Conservation (phyloP, 2,113 vertebrate genomes). For the Amblyornis subalaris region DNA sequence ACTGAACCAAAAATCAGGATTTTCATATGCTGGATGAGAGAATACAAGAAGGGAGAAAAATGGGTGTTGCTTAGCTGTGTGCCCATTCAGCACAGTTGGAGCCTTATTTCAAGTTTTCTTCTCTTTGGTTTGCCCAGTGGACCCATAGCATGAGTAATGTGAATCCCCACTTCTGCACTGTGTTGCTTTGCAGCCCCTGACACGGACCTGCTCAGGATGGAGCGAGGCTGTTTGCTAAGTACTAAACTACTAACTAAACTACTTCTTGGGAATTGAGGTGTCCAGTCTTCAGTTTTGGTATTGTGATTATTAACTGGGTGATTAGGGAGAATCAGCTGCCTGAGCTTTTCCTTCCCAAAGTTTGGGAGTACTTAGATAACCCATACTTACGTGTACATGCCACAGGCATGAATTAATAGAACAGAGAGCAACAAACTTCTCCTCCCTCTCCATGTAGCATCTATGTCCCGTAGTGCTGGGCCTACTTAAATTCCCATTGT, state of each 20-base stretch:
- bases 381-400: background rate
- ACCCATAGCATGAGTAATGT: background rate
- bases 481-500: background rate
- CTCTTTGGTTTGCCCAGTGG: background rate
- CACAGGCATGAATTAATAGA: background rate
- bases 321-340: background rate
- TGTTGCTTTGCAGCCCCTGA: background rate
- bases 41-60: background rate
- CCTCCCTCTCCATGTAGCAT: background rate
- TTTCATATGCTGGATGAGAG: background rate
- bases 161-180: background rate
- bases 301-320: background rate
- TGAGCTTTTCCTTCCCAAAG: background rate
- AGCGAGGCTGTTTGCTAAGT: background rate
- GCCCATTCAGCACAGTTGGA: background rate
- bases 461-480: rapidly evolving
- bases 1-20: background rate
- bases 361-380: background rate
- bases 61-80: background rate
- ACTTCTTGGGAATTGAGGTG: background rate
- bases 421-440: background rate
- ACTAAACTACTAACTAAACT: background rate
- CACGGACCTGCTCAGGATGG: background rate
- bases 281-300: background rate
- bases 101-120: background rate